Conservation (phyloP, 1,140 invertebrate species). For the Eupeodes corollae region DNA sequence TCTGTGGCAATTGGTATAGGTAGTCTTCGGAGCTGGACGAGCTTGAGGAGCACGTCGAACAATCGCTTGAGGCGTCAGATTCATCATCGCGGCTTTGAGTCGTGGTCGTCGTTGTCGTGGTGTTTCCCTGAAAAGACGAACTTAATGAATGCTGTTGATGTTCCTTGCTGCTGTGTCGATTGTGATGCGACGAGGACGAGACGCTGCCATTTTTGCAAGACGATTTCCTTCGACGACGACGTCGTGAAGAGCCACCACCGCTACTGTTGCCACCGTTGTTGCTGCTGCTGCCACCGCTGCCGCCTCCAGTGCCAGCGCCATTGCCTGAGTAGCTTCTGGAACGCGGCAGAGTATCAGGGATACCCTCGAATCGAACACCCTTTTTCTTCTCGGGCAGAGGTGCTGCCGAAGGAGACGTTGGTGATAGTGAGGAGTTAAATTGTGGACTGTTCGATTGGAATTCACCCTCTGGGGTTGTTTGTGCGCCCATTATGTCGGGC, state of each 20-base stretch:
- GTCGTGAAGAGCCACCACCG: constrained; percentile 14
- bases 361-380: constrained; percentile 35
- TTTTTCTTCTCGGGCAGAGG: constrained; percentile 22
- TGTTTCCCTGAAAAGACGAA: not conserved
- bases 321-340: constrained; percentile 34
- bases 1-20: constrained; percentile 66
- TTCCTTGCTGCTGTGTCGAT: constrained; percentile 7
- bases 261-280: constrained; percentile 8
- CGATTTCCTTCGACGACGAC: constrained; percentile 27
- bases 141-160: not conserved
- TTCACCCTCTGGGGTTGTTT: constrained; percentile 26
- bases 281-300: not conserved
- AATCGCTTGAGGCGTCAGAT: constrained; percentile 56
- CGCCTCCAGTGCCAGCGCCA: constrained; percentile 20
- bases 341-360: constrained; percentile 23
- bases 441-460: constrained; percentile 15
- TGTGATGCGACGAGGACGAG: constrained; percentile 14
- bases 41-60: constrained; percentile 76
- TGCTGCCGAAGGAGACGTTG: constrained; percentile 25
- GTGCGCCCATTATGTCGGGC: constrained; percentile 28
- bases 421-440: constrained; percentile 26
- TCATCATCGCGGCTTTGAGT: constrained; percentile 21
- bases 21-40: constrained; percentile 72
- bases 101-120: not conserved
- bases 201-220: constrained; percentile 20